A percentile compares a stretch with the other conserved stretches of the same genome.
Conservation (phyloP, 2,888 invertebrate species). For the Cancer borealis region DNA sequence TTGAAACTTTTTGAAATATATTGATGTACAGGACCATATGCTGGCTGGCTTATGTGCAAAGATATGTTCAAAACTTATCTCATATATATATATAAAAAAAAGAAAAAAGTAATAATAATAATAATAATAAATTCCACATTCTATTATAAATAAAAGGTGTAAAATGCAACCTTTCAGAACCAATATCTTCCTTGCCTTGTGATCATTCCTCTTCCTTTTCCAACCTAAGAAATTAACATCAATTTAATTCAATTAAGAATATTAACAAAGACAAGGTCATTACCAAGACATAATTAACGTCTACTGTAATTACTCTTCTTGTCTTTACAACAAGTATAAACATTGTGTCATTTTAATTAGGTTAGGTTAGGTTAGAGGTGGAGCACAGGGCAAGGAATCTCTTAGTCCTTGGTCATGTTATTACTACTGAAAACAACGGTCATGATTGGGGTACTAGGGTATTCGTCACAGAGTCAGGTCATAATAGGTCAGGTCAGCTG, state of each 20-base stretch:
- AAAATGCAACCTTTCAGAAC: background rate
- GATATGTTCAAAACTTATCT: conserved; percentile 27
- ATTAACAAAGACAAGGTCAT: background rate
- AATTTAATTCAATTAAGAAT: background rate
- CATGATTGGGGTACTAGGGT: background rate
- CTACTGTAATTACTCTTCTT: background rate
- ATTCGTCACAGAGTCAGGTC: background rate
- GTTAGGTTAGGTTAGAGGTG: background rate
- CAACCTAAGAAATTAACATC: background rate
- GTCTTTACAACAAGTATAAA: background rate
- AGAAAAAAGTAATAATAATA: too few relatives aligned
- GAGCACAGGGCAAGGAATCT: background rate
- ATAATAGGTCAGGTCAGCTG: background rate
- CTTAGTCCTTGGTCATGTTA: background rate
- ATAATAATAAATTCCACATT: background rate
- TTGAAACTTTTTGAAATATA: background rate
- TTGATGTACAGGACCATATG: conserved; percentile 6
- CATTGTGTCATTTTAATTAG: background rate
- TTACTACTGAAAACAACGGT: background rate
- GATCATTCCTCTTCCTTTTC: background rate
- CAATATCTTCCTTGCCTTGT: background rate
- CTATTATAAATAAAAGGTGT: background rate
- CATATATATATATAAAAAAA: background rate
- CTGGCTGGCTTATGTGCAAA: conserved; percentile 38
- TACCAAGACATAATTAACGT: background rate